Conservation (phyloP, 2,113 vertebrate genomes). For the Eretmodus cyanostictus region DNA sequence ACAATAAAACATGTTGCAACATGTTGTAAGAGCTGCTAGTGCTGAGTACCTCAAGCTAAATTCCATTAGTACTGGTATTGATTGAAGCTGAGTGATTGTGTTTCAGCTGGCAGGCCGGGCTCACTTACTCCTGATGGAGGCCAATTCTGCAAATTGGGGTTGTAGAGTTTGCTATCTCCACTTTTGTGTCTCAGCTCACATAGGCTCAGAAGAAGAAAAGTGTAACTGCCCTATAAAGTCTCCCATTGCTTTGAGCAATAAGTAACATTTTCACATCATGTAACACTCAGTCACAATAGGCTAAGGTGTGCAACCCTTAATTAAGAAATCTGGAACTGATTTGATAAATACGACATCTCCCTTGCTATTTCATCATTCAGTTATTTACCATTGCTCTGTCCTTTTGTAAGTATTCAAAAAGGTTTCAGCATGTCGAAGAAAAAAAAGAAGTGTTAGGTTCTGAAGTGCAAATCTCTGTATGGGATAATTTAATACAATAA, state of each 20-base stretch:
- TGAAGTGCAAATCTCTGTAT: background rate
- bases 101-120: constrained; percentile 20
- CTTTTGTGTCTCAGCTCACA: background rate
- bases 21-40: constrained; percentile 55
- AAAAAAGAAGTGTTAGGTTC: background rate
- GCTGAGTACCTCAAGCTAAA: constrained; percentile 56
- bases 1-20: constrained; percentile 67
- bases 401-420: background rate
- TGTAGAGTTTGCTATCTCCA: background rate
- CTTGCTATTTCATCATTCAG: background rate
- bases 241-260: background rate
- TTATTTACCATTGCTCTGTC: background rate
- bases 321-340: background rate
- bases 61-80: constrained; percentile 56
- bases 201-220: background rate
- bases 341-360: background rate
- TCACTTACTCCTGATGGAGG: background rate
- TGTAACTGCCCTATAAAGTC: background rate
- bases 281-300: background rate
- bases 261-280: background rate
- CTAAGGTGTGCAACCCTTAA: background rate
- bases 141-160: background rate
- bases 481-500: background rate
- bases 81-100: constrained; percentile 34
- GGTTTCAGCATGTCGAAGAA: background rate